phyloP scores from a whole-genome alignment of 1,140 invertebrate genomes.

The Zaprionus ornatus region DNA sequence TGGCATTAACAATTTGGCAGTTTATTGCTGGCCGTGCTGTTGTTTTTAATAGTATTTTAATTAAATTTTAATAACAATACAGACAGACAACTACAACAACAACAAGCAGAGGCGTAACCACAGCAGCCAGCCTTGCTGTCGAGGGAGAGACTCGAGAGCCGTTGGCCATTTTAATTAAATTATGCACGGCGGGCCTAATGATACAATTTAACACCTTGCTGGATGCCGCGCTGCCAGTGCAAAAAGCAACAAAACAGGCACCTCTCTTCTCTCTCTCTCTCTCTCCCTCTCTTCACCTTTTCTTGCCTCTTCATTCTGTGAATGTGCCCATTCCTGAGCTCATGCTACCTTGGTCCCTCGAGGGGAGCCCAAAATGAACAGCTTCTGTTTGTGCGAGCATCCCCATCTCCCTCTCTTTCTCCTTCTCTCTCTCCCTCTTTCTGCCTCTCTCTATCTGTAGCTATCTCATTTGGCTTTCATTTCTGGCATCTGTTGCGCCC shows the following conservation, averaged over 20 bases:
- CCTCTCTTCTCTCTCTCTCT: background rate
- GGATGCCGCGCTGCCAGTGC: constrained; percentile 1
- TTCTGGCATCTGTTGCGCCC: background rate
- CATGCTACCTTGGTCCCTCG: background rate
- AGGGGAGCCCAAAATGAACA: constrained; percentile 25
- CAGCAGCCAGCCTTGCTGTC: background rate
- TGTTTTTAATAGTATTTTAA: constrained; percentile 68
- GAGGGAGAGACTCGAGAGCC: background rate
- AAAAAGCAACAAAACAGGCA: constrained; percentile 3
- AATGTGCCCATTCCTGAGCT: background rate
- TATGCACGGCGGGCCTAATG: constrained; percentile 38
- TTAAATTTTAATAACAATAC: constrained; percentile 59
- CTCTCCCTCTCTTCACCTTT: background rate
- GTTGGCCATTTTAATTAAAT: constrained; percentile 41
- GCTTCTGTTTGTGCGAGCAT: background rate
- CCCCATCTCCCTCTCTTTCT: background rate
- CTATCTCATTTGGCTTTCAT: background rate
- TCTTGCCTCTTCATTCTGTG: background rate
- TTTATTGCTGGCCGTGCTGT: constrained; percentile 37
- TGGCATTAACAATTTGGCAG: constrained; percentile 40
- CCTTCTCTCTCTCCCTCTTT: background rate
- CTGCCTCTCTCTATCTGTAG: no score
- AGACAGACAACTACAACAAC: constrained; percentile 5
- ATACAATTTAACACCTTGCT: constrained; percentile 44
- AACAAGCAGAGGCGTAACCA: background rate